Evolutionary conservation across 2,888 invertebrate species (phyloP).

Genomic region (Stratiomys singularior): DNA sequence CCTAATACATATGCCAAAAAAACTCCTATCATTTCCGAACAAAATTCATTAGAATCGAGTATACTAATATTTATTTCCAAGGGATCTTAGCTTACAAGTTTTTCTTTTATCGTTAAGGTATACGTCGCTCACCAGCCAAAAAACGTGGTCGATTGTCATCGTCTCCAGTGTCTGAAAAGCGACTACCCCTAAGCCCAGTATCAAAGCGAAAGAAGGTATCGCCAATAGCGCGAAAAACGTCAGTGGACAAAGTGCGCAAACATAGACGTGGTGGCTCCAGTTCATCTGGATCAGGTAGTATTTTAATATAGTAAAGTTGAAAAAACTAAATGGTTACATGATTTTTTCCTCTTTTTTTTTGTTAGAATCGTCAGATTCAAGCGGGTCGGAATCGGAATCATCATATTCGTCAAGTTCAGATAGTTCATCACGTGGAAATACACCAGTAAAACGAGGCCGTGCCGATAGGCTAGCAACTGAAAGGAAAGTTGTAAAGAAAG

Average conservation of each 20-base stretch:
- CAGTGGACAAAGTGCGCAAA: slow-evolving; percentile 33
- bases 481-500: slow-evolving; percentile 62
- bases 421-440: slow-evolving; percentile 61
- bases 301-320: not conserved
- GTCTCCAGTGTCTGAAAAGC: slow-evolving; percentile 60
- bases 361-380: slow-evolving; percentile 61
- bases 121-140: slow-evolving; percentile 57
- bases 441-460: slow-evolving; percentile 58
- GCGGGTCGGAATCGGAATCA: slow-evolving; percentile 63
- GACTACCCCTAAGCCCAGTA: slow-evolving; percentile 58
- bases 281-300: slow-evolving; percentile 62
- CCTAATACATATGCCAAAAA: slow-evolving; percentile 4
- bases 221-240: slow-evolving; percentile 41
- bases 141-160: slow-evolving; percentile 59
- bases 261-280: slow-evolving; percentile 57
- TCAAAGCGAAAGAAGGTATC: slow-evolving; percentile 60
- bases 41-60: not conserved
- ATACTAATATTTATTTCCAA: slow-evolving; percentile 19
- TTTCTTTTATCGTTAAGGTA: slow-evolving; percentile 52
- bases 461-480: slow-evolving; percentile 54
- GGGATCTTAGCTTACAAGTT: not conserved
- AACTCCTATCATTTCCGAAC: slow-evolving; percentile 28
- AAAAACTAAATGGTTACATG: not conserved
- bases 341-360: slow-evolving; percentile 6
- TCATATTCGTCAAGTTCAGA: slow-evolving; percentile 63